phyloP scores from a whole-genome alignment of 2,797 vertebrate species.

The Microchirus variegatus region DNA sequence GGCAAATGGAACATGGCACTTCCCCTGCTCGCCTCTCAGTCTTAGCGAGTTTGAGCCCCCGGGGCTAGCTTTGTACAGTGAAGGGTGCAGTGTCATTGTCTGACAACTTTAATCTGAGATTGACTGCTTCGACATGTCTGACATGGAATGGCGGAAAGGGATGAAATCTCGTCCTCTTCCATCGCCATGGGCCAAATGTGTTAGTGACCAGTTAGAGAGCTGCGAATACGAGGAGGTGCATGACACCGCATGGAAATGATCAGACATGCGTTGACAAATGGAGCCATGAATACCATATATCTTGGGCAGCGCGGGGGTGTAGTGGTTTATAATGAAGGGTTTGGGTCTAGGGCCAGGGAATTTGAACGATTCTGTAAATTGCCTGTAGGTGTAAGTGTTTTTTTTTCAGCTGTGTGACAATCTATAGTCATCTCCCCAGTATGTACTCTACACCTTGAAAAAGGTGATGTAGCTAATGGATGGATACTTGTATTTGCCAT shows the following conservation, averaged over 20 bases:
- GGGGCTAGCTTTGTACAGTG: slow-evolving; percentile 45
- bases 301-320: too few species aligned
- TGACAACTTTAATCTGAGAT: slow-evolving; percentile 75
- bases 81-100: slow-evolving; percentile 50
- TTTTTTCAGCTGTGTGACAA: too few species aligned
- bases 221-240: slow-evolving; percentile 12
- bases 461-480: too few species aligned
- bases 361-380: too few species aligned
- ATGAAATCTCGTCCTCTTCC: slow-evolving; percentile 43
- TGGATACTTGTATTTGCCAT: too few species aligned
- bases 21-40: slow-evolving; percentile 5
- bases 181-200: slow-evolving; percentile 40
- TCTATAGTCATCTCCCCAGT: too few species aligned
- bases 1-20: slow-evolving; percentile 35
- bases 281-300: too few species aligned
- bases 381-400: too few species aligned
- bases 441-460: too few species aligned
- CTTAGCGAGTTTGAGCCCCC: slow-evolving; percentile 32
- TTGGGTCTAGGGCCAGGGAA: too few species aligned
- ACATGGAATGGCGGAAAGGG: slow-evolving; percentile 60
- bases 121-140: slow-evolving; percentile 54
- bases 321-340: too few species aligned
- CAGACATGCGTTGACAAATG: background rate
- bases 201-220: slow-evolving; percentile 8
- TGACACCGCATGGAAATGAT: slow-evolving; percentile 8